Base-by-base conservation (phyloP, 2,113 vertebrate genomes). In the Oreocharis arfaki region DNA sequence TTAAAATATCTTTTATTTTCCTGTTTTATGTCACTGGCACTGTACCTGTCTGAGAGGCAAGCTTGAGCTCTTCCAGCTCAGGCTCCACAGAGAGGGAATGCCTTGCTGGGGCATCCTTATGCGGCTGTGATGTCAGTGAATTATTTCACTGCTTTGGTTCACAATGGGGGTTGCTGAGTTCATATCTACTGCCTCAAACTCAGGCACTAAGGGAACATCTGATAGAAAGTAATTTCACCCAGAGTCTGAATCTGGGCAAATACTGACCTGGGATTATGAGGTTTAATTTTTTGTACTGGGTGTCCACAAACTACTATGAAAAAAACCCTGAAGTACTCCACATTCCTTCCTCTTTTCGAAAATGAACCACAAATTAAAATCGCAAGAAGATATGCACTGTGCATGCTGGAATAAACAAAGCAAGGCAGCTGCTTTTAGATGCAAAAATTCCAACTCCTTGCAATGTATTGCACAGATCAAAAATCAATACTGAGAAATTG, bases 401-500 rank as follows among this genome's bases (percentile, higher is more conserved):
- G 49, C 46, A 88, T 53, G 79, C 24, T 35, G 41, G 84, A 97
- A 97, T 95, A 96, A 97, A 93, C 60, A 97, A 97, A 96, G 73
- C 35, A 97, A 97, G 94, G n/a, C 32, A 97, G 96, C 88, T 92
- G 64, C 56, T 97, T 97, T 98, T 95, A 95, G 80, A 90, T 97
- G 87, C 79, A 97, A 96, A 97, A 98, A 95, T 80, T 95, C 64
- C 67, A 86, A 90, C 79, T 98, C 47, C 88, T 96, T 65, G 92
- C 83, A 98, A 97, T 90, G 52, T 95, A 93, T 94, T 90, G 78
- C 94, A 91, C 39, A 97, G 93, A 98, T 98, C 70, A 98, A 98
- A 99, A 99, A 98, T 98, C 98, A 98, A 98, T 99, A 90, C 47
- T 90, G 84, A 97, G 95, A 97, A 98, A 98, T 93, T 56, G 95